These are phyloP conservation scores for Callyntrura sp. DNA, from an alignment of 2,888 invertebrate species.

Conservation along the genomic window DNA sequence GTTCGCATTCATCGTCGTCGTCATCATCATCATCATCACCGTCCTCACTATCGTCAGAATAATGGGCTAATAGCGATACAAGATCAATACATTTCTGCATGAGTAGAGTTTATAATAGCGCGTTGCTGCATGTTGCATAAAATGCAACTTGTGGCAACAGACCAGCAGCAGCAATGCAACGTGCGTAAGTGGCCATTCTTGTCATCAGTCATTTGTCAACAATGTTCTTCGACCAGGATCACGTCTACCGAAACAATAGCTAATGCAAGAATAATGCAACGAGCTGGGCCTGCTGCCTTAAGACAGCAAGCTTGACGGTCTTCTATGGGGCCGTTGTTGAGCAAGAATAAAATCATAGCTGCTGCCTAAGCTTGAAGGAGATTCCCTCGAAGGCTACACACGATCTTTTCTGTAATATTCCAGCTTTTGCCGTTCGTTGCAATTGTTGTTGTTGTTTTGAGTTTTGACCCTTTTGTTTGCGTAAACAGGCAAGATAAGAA, in stretches of 20 bases:
- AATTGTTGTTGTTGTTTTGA: background rate
- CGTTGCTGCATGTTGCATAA: background rate
- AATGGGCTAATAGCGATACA: too few relatives aligned
- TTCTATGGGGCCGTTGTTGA: background rate
- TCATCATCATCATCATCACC: too few relatives aligned
- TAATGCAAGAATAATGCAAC: background rate
- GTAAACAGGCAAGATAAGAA: background rate
- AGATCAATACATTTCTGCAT: background rate
- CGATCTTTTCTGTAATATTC: conserved; percentile 35
- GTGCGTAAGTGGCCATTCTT: background rate
- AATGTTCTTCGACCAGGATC: background rate
- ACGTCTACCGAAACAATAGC: background rate
- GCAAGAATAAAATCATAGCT: too few relatives aligned
- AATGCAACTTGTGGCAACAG: conserved; percentile 8
- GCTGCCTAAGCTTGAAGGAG: background rate
- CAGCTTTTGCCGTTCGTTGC: background rate
- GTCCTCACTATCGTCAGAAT: too few relatives aligned
- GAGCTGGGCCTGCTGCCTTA: background rate
- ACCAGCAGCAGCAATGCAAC: background rate
- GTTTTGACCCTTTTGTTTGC: background rate
- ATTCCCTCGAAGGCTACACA: background rate
- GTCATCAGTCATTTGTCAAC: conserved; percentile 6
- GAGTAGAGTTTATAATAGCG: background rate
- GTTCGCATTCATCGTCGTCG: background rate
- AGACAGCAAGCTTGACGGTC: background rate